These are phyloP conservation scores for Sinonovacula constricta DNA, from an alignment of 1,140 invertebrate species.

Conservation along the genomic window DNA sequence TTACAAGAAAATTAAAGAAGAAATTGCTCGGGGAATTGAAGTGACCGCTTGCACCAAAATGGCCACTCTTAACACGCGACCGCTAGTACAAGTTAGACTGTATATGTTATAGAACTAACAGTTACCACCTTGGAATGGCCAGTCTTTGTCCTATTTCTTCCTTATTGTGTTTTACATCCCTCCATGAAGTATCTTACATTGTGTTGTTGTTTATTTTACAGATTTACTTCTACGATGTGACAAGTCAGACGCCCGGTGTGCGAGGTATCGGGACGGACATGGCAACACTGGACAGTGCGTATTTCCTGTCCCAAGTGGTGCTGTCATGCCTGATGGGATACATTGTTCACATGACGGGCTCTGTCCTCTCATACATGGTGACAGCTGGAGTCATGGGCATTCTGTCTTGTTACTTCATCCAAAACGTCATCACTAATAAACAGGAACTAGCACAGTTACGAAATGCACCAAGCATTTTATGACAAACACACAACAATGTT, in stretches of 20 bases:
- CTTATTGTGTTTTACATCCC: too few species aligned
- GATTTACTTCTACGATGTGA: conserved; percentile 71
- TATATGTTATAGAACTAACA: too few species aligned
- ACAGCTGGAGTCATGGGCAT: conserved; percentile 73
- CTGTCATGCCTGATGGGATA: conserved; percentile 79
- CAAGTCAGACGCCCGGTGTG: conserved; percentile 14
- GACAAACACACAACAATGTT: too few species aligned
- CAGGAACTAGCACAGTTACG: conserved; percentile 54
- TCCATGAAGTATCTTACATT: too few species aligned
- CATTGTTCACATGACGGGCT: conserved; percentile 78
- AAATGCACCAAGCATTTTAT: conserved; percentile 13
- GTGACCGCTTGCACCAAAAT: too few species aligned
- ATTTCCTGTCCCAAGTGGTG: conserved; percentile 80
- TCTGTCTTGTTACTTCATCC: conserved; percentile 70
- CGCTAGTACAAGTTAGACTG: too few species aligned
- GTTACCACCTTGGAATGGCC: too few species aligned
- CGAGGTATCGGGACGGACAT: conserved; percentile 79
- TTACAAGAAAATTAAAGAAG: too few species aligned
- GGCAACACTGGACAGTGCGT: conserved; percentile 79
- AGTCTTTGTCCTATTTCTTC: too few species aligned
- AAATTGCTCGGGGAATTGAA: too few species aligned
- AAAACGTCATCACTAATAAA: conserved; percentile 63
- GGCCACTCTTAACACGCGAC: too few species aligned
- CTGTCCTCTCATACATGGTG: conserved; percentile 78
- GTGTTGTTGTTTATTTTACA: conserved; percentile 55